phyloP scores from a whole-genome alignment of 2,113 vertebrate genomes.

The Osmerus eperlanus region DNA sequence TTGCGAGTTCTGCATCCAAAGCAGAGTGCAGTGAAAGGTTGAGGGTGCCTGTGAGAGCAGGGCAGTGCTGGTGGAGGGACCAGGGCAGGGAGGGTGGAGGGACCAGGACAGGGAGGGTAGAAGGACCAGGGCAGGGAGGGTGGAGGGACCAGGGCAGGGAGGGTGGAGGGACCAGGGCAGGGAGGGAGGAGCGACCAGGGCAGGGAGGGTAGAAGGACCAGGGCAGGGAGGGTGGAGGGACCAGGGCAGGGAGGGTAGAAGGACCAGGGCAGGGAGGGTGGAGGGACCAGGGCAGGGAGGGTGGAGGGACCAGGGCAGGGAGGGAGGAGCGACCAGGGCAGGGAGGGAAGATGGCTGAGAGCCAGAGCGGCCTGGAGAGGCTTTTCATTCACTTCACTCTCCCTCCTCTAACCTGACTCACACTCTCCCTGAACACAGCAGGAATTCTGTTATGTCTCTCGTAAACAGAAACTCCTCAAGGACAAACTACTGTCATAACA shows the following conservation, averaged over 20 bases:
- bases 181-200: not conserved
- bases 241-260: not conserved
- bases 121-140: not conserved
- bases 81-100: constrained; percentile 5
- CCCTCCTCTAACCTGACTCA: too few species aligned
- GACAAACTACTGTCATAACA: too few species aligned
- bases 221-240: not conserved
- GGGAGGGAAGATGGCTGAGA: not conserved
- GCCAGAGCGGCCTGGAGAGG: not conserved
- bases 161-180: not conserved
- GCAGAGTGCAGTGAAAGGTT: constrained; percentile 48
- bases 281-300: too few species aligned
- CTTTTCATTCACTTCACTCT: not conserved
- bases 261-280: not conserved
- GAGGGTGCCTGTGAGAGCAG: constrained; percentile 29
- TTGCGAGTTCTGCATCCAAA: constrained; percentile 23
- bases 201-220: not conserved
- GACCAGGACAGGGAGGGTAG: not conserved
- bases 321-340: too few species aligned
- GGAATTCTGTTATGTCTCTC: not conserved
- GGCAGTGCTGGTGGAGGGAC: constrained; percentile 20
- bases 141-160: not conserved
- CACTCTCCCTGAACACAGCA: too few species aligned
- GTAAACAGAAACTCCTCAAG: too few species aligned
- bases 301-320: too few species aligned